These are phyloP conservation scores for Dendrolimus punctatus DNA, from an alignment of 1,140 invertebrate species.

Conservation along the genomic window DNA sequence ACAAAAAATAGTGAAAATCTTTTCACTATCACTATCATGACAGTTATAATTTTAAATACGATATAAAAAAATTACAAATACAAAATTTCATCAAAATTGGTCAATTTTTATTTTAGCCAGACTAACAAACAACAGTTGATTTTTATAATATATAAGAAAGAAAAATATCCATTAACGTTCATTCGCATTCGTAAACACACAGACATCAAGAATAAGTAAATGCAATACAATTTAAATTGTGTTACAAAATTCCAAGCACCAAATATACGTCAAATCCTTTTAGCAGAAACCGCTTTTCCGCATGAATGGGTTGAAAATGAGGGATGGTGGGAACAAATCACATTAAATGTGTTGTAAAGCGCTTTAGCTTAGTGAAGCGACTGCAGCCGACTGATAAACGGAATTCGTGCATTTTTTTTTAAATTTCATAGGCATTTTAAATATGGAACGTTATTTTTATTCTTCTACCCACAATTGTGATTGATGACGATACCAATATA, in stretches of 20 bases:
- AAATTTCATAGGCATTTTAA: conserved; percentile 15
- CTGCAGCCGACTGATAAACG: conserved; percentile 18
- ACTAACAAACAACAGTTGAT: too few species aligned
- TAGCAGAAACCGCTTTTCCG: conserved; percentile 9
- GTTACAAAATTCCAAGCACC: not conserved
- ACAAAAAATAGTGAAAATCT: too few species aligned
- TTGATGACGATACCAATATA: not conserved
- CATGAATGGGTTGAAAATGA: conserved; percentile 10
- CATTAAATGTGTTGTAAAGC: conserved; percentile 9
- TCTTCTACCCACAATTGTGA: not conserved
- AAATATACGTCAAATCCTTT: not conserved
- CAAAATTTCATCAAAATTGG: too few species aligned
- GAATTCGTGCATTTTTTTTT: not conserved
- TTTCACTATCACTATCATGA: too few species aligned
- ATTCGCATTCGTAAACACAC: too few species aligned
- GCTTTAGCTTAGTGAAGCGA: conserved; percentile 2
- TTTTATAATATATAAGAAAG: too few species aligned
- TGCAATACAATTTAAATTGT: too few species aligned
- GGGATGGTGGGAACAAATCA: conserved; percentile 13
- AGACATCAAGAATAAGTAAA: too few species aligned
- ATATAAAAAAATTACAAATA: too few species aligned
- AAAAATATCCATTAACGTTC: too few species aligned
- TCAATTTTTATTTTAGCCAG: too few species aligned
- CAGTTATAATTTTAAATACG: too few species aligned
- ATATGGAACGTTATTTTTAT: conserved; percentile 14